Conservation (phyloP, 1,140 invertebrate genomes). For the Manduca sexta region DNA sequence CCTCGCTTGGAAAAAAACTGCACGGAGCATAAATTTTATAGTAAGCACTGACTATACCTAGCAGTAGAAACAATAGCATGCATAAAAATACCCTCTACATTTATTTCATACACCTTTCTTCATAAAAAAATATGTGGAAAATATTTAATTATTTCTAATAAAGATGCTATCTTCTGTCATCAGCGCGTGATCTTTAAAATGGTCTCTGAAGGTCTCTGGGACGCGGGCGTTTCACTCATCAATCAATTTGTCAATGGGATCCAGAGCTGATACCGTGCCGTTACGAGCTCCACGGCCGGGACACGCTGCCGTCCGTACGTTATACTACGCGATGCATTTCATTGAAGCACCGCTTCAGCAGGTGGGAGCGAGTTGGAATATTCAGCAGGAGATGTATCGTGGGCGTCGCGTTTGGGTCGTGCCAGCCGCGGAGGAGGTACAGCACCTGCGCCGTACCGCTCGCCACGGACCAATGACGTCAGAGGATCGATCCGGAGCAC, state of each 20-base stretch:
- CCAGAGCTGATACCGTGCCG: slow-evolving; percentile 24
- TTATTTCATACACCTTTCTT: too few relatives aligned
- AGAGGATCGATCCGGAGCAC: slow-evolving; percentile 36
- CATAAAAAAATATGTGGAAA: too few relatives aligned
- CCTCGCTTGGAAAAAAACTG: too few relatives aligned
- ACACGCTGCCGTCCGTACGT: neutral
- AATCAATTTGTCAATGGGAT: slow-evolving; percentile 63
- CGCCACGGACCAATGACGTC: slow-evolving; percentile 54
- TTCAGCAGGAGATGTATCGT: too few relatives aligned
- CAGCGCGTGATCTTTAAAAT: neutral
- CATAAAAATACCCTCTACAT: too few relatives aligned
- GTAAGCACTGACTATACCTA: too few relatives aligned
- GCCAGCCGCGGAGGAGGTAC: slow-evolving; percentile 26
- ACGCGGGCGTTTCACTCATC: slow-evolving; percentile 13
- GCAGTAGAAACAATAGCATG: too few relatives aligned
- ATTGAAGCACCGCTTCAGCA: neutral
- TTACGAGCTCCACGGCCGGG: slow-evolving; percentile 4
- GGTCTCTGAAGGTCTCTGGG: neutral
- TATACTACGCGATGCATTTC: neutral
- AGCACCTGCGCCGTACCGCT: slow-evolving; percentile 28
- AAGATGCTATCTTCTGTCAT: too few relatives aligned
- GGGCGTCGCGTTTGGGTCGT: neutral
- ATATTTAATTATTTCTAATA: too few relatives aligned
- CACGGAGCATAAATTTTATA: too few relatives aligned
- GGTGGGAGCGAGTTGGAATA: neutral